Evolutionary conservation across 64 coral and sea anemone genomes (phyloP).

Genomic region (Dendrophyllia cribrosa): DNA sequence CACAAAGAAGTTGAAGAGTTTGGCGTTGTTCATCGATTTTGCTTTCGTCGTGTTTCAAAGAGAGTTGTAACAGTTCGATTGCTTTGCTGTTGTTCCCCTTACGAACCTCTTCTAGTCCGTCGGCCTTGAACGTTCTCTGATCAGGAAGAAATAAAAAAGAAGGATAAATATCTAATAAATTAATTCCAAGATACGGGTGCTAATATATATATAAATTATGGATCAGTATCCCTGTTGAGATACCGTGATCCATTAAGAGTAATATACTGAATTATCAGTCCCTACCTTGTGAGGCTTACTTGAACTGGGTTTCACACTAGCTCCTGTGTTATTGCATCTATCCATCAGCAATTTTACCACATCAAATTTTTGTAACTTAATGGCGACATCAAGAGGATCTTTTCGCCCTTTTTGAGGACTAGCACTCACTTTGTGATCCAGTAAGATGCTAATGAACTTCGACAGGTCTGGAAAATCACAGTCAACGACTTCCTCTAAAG

Average conservation of each 20-base stretch:
- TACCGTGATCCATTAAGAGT: too few relatives aligned
- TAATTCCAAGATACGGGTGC: too few relatives aligned
- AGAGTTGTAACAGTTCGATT: neutral
- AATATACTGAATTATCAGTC: too few relatives aligned
- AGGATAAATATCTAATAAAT: neutral
- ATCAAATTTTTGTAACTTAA: slow-evolving; percentile 30
- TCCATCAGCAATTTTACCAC: slow-evolving; percentile 2
- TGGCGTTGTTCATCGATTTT: neutral
- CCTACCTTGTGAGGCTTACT: neutral
- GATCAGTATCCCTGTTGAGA: too few relatives aligned
- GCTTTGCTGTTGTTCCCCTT: neutral
- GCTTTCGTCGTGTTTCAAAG: neutral
- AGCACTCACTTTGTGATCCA: slow-evolving; percentile 33
- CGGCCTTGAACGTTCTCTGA: neutral
- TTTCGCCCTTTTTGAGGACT: neutral
- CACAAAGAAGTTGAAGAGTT: neutral
- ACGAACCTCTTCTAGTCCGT: neutral
- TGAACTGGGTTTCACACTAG: neutral
- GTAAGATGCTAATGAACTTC: neutral
- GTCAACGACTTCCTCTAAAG: neutral
- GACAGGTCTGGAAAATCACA: neutral
- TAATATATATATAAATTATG: too few relatives aligned
- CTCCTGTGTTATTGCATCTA: neutral
- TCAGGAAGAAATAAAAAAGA: neutral
- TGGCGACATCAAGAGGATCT: neutral